These are phyloP conservation scores for Epinephelus coioides DNA, from an alignment of 2,797 vertebrate species.

Conservation along the genomic window DNA sequence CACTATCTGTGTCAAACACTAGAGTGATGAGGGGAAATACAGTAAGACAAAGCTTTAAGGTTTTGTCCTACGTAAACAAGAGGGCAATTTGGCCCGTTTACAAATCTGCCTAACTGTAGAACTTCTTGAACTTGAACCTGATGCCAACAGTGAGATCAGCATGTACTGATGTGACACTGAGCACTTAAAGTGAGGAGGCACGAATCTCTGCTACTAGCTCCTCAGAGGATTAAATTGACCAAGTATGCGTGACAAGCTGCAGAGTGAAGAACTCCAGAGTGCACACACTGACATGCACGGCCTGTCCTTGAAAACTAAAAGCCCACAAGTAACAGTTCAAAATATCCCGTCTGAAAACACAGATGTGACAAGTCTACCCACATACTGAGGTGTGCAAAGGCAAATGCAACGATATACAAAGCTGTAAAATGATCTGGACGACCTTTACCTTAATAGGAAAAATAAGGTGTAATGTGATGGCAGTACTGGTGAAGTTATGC, in stretches of 20 bases:
- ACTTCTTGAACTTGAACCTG: constrained; percentile 43
- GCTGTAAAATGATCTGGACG: constrained; percentile 8
- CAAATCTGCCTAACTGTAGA: constrained; percentile 13
- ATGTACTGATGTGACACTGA: constrained; percentile 68
- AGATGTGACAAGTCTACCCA: constrained; percentile 58
- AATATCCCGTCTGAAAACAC: constrained; percentile 68
- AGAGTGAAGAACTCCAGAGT: constrained; percentile 72
- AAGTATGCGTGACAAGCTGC: constrained; percentile 73
- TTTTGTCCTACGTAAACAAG: not conserved
- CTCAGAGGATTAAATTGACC: constrained; percentile 74
- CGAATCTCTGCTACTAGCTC: constrained; percentile 67
- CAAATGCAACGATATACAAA: constrained; percentile 29
- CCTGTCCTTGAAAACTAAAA: constrained; percentile 77
- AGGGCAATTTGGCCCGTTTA: not conserved
- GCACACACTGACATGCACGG: constrained; percentile 67
- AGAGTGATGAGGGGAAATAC: not conserved
- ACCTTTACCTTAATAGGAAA: not conserved
- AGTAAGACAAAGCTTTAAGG: not conserved
- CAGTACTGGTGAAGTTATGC: not conserved
- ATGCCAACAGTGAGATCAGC: constrained; percentile 56
- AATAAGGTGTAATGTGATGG: not conserved
- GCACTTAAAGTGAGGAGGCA: constrained; percentile 73
- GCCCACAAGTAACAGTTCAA: constrained; percentile 72
- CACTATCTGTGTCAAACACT: not conserved
- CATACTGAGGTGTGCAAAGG: constrained; percentile 38